Evolutionary conservation across 2,888 invertebrate genomes (phyloP), one percentile per base, ranked within the genome.

Genomic region (Lapara coniferarum): DNA sequence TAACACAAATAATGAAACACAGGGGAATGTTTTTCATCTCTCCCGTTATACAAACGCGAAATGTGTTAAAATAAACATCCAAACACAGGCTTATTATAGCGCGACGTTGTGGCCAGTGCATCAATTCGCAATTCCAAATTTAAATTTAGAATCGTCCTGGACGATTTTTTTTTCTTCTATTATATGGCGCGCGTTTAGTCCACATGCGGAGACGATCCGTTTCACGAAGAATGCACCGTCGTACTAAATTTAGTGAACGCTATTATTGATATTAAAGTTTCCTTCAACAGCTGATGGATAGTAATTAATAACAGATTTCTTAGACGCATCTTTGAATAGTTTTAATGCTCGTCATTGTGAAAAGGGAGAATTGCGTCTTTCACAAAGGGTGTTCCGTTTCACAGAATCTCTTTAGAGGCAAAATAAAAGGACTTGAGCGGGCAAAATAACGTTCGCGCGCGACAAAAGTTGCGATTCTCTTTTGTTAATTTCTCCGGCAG

Each of bases 1-100:
- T 93, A 93, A 85, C 88, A 84, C 85, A 87, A 91, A 92, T 91
- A 92, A 92, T 92, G 91, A 93, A 92, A 91, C 90, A 86, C 92
- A 89, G 92, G 93, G 89, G 90, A 92, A 91, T 93, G 93, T 93
- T 92, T 92, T 92, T 92, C 92, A 92, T 93, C 93, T 91, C 91
- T 81, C 84, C 85, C 87, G 91, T 91, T 93, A 90, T 86, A 90
- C 88, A 87, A 86, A 88, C 89, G 93, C 93, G 84, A 93, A 93
- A 91, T 91, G 91, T 90, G 93, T 91, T 92, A 93, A 90, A 92
- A 92, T 91, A 93, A 93, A 92, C 89, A 91, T 84, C 89, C 84
- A 92, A 91, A 92, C 89, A 85, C 75, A 86, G 87, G 89, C 89
- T 93, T 90, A 86, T 90, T 90, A 91, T 92, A 92, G 89, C 86